Conservation (phyloP, 2,113 vertebrate genomes). For the Chitala chitala region DNA sequence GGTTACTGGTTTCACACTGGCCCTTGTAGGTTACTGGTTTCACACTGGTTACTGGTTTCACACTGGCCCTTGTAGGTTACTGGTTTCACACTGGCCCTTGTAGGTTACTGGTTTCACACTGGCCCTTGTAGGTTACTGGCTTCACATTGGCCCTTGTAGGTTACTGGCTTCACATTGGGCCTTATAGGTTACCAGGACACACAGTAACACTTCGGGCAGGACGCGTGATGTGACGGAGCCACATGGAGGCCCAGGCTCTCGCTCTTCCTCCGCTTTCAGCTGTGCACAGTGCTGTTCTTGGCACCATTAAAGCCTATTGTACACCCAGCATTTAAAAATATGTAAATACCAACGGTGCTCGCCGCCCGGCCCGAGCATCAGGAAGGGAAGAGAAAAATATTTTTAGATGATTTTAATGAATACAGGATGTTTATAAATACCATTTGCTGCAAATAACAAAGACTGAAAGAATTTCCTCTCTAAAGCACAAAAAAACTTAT, state of each 20-base stretch:
- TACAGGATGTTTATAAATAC: constrained; percentile 74
- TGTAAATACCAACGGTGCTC: constrained; percentile 61
- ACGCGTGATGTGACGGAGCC: not conserved
- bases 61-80: too few species aligned
- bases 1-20: too few species aligned
- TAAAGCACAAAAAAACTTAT: constrained; percentile 6
- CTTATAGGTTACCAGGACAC: too few species aligned
- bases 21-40: too few species aligned
- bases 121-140: too few species aligned
- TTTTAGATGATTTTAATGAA: constrained; percentile 77
- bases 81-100: too few species aligned
- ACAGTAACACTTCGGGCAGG: too few species aligned
- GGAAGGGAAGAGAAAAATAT: constrained; percentile 56
- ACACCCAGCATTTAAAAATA: constrained; percentile 68
- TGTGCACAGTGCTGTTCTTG: constrained; percentile 61
- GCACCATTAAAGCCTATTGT: constrained; percentile 60
- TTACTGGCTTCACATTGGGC: too few species aligned
- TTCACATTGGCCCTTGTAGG: too few species aligned
- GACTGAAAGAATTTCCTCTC: constrained; percentile 58
- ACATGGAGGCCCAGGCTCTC: constrained; percentile 47
- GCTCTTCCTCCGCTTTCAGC: constrained; percentile 30
- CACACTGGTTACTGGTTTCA: too few species aligned
- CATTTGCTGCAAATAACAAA: constrained; percentile 68
- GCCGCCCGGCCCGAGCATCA: constrained; percentile 50
- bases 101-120: too few species aligned